Conservation (phyloP, 2,888 invertebrate genomes). For the Bugulina stolonifera region DNA sequence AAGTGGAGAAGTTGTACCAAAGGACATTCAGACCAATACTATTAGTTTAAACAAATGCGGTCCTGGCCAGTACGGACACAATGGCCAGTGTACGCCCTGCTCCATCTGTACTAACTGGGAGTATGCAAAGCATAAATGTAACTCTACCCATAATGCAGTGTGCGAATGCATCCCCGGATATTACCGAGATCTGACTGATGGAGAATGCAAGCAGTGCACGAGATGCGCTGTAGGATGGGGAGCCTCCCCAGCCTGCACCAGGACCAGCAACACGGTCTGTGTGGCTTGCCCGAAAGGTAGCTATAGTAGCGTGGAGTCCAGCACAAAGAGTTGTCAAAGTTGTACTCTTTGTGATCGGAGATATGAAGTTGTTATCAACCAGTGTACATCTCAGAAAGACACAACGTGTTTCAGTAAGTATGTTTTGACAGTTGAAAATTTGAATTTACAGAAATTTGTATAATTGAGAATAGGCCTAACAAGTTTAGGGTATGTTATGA, state of each 20-base stretch:
- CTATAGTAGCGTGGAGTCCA: conserved; percentile 18
- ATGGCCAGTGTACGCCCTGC: background rate
- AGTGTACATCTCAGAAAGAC: conserved; percentile 16
- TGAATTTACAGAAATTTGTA: too few species aligned
- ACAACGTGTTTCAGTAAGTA: conserved; percentile 20
- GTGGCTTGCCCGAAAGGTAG: conserved; percentile 16
- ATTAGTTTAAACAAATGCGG: background rate
- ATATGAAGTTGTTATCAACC: background rate
- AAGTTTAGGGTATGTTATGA: too few species aligned
- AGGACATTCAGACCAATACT: too few species aligned
- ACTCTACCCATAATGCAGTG: background rate
- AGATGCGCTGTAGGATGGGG: conserved; percentile 16
- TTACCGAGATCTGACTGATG: background rate
- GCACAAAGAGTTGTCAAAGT: conserved; percentile 13
- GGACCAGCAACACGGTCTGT: conserved; percentile 10
- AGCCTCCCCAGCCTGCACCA: conserved; percentile 19
- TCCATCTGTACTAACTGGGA: background rate
- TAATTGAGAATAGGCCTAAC: too few species aligned
- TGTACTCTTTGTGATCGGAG: background rate
- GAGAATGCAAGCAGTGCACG: background rate
- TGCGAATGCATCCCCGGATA: conserved; percentile 15
- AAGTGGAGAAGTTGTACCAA: too few species aligned
- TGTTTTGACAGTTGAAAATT: background rate
- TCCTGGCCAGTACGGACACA: background rate
- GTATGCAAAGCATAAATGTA: background rate